These are phyloP conservation scores for Chaetorhynchus papuensis DNA, from an alignment of 2,113 vertebrate genomes.

Conservation along the genomic window DNA sequence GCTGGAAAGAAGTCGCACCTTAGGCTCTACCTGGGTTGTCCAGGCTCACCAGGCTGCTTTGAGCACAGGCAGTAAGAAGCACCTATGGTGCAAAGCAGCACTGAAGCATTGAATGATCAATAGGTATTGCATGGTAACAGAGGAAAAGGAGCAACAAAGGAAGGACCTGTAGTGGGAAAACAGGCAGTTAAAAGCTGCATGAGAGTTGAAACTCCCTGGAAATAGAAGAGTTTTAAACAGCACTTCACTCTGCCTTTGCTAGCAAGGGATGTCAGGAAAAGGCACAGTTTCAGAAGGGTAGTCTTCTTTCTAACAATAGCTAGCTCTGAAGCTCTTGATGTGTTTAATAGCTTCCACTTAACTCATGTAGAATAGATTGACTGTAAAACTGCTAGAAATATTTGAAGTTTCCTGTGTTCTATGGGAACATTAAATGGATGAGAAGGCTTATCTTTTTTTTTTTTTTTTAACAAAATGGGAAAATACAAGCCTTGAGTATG, in stretches of 20 bases:
- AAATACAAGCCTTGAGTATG: background rate
- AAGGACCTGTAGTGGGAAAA: background rate
- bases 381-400: conserved; percentile 6
- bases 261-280: conserved; percentile 18
- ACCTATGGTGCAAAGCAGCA: background rate
- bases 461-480: background rate
- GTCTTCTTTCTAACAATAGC: conserved; percentile 24
- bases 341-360: conserved; percentile 46
- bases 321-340: conserved; percentile 20
- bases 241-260: conserved; percentile 18
- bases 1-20: background rate
- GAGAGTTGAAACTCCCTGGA: background rate
- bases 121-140: background rate
- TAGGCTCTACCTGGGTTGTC: background rate
- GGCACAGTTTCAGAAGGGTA: conserved; percentile 14
- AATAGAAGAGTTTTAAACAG: conserved; percentile 27
- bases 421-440: background rate
- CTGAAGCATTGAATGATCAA: background rate
- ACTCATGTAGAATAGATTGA: conserved; percentile 7
- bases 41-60: background rate
- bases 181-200: background rate
- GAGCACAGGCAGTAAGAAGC: background rate
- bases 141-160: conserved; percentile 1
- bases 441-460: rapidly evolving
- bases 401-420: background rate